These are phyloP conservation scores for Caenorhabditis brenneri DNA, from an alignment of 1,140 invertebrate genomes.

Conservation along the genomic window DNA sequence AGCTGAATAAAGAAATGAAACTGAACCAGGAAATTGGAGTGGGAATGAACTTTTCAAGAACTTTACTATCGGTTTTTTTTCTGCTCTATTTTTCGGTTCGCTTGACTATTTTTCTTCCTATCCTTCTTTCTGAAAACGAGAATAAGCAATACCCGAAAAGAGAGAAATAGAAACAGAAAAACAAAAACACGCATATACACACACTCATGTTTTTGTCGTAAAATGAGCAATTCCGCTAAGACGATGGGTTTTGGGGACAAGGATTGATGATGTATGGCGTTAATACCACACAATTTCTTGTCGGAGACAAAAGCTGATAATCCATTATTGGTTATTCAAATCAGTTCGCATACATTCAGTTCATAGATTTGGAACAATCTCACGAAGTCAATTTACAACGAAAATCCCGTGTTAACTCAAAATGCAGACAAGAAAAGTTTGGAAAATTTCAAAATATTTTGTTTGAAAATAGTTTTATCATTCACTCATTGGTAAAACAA, in stretches of 20 bases:
- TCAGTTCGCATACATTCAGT: background rate
- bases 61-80: background rate
- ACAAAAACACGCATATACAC: background rate
- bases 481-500: too few species aligned
- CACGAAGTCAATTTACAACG: too few species aligned
- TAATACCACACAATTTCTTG: background rate
- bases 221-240: background rate
- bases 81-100: too few species aligned
- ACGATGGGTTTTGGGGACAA: conserved; percentile 19
- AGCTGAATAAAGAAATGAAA: too few species aligned
- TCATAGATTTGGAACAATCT: too few species aligned
- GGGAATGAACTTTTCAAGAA: too few species aligned
- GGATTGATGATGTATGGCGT: conserved; percentile 4
- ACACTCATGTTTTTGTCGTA: background rate
- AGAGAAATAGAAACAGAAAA: background rate
- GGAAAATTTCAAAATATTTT: too few species aligned
- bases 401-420: too few species aligned
- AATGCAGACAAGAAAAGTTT: too few species aligned
- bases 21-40: too few species aligned
- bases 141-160: background rate
- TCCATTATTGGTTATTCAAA: background rate
- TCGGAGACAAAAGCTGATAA: background rate
- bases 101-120: too few species aligned
- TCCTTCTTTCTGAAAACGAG: background rate
- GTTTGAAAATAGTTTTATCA: too few species aligned